Conservation (phyloP, 1,140 invertebrate species). For the Scaptomyza graminum region DNA sequence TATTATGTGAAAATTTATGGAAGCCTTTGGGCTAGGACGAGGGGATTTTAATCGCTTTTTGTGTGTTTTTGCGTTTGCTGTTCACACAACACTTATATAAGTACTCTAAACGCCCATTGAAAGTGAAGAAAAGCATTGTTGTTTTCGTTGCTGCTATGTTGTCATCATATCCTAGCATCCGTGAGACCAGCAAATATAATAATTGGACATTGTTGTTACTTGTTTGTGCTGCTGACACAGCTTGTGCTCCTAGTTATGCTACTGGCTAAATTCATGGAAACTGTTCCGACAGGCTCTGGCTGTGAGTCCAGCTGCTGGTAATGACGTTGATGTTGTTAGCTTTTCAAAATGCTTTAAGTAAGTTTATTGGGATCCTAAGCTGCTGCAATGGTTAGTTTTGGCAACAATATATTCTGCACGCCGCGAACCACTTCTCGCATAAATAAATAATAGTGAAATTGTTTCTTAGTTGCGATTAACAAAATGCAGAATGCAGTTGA, state of each 20-base stretch:
- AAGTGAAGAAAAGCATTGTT: background rate
- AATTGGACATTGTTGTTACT: slow-evolving; percentile 81
- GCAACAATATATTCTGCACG: slow-evolving; percentile 46
- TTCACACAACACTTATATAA: slow-evolving; percentile 32
- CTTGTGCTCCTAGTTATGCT: slow-evolving; percentile 6
- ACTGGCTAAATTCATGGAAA: slow-evolving; percentile 32
- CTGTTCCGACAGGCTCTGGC: slow-evolving; percentile 31
- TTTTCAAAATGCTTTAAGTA: slow-evolving; percentile 76
- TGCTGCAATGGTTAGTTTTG: slow-evolving; percentile 45
- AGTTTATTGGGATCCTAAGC: slow-evolving; percentile 76
- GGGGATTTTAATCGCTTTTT: slow-evolving; percentile 66
- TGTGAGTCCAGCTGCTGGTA: slow-evolving; percentile 49
- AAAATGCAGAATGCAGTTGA: background rate
- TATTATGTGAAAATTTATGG: slow-evolving; percentile 80
- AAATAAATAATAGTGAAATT: background rate
- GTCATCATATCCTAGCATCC: slow-evolving; percentile 35
- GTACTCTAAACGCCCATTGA: background rate
- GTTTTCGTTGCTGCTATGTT: slow-evolving; percentile 20
- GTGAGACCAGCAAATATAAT: slow-evolving; percentile 58
- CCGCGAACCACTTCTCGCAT: slow-evolving; percentile 3
- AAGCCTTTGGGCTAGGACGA: slow-evolving; percentile 62
- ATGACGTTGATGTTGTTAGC: slow-evolving; percentile 72
- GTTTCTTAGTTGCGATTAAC: background rate
- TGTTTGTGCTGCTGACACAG: slow-evolving; percentile 55
- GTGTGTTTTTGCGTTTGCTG: slow-evolving; percentile 35